These are phyloP conservation scores for Leptopilina boulardi DNA, from an alignment of 1,140 invertebrate species.

Conservation along the genomic window DNA sequence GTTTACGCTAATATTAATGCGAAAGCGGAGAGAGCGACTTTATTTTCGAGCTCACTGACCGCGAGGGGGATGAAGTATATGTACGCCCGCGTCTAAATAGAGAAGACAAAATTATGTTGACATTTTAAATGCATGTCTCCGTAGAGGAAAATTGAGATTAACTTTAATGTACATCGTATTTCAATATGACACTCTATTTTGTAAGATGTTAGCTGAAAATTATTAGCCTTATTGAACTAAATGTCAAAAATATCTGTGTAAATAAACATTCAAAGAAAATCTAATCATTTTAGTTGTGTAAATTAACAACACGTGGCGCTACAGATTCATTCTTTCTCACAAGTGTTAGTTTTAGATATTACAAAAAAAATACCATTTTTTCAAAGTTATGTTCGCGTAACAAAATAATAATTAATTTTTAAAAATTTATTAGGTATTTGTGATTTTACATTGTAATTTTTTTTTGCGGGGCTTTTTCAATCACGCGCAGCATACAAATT, in stretches of 20 bases:
- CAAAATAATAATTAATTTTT: too few species aligned
- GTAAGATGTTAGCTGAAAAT: not conserved
- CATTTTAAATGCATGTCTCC: constrained; percentile 5
- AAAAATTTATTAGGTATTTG: too few species aligned
- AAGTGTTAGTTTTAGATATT: too few species aligned
- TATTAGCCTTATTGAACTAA: not conserved
- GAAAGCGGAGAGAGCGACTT: constrained; percentile 43
- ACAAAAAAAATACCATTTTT: too few species aligned
- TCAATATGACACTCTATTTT: constrained; percentile 2
- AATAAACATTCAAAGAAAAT: not conserved
- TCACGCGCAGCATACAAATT: not conserved
- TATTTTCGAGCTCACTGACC: constrained; percentile 51
- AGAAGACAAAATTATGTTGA: constrained; percentile 32
- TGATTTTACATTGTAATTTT: not conserved
- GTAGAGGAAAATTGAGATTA: constrained; percentile 24
- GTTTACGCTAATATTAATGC: constrained; percentile 62
- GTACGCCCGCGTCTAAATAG: too few species aligned
- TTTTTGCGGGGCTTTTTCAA: not conserved
- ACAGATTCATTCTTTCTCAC: too few species aligned
- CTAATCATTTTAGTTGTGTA: not conserved
- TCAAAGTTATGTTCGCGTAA: too few species aligned
- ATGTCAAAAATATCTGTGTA: not conserved
- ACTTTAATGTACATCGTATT: constrained; percentile 18
- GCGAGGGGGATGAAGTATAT: constrained; percentile 27
- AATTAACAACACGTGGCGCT: too few species aligned